phyloP scores from a whole-genome alignment of 2,113 vertebrate species.

The Heterotilapia buettikoferi region DNA sequence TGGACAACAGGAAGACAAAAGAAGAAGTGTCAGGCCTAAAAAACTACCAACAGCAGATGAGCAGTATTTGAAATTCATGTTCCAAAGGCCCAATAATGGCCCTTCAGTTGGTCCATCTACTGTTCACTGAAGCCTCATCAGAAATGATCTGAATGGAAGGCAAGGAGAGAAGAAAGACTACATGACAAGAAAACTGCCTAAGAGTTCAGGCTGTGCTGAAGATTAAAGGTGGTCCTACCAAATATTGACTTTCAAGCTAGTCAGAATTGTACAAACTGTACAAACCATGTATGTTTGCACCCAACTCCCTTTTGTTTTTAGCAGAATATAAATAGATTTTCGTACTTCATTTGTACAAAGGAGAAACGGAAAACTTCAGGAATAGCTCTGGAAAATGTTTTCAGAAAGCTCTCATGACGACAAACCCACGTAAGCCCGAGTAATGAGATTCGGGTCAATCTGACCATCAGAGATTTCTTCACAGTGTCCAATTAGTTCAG shows the following conservation, averaged over 20 bases:
- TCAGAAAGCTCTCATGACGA: background rate
- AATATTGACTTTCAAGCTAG: background rate
- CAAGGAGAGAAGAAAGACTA: background rate
- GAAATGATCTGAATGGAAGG: background rate
- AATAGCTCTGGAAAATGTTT: background rate
- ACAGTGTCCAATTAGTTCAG: conserved; percentile 28
- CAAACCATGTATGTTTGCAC: background rate
- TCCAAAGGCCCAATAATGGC: background rate
- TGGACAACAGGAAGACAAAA: background rate
- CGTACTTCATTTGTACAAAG: background rate
- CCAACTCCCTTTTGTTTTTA: background rate
- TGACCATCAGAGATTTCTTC: conserved; percentile 14
- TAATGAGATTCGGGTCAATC: conserved; percentile 56
- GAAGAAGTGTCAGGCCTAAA: background rate
- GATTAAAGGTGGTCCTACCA: background rate
- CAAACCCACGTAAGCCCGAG: background rate
- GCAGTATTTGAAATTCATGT: background rate
- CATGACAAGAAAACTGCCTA: background rate
- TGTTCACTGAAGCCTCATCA: background rate
- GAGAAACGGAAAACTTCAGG: background rate
- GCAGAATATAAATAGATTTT: background rate
- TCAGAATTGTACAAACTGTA: background rate
- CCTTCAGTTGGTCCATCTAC: background rate
- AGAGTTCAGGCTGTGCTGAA: background rate
- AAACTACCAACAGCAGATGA: background rate